Conservation (phyloP, 2,113 vertebrate genomes). For the Neodon shergylaensis region DNA sequence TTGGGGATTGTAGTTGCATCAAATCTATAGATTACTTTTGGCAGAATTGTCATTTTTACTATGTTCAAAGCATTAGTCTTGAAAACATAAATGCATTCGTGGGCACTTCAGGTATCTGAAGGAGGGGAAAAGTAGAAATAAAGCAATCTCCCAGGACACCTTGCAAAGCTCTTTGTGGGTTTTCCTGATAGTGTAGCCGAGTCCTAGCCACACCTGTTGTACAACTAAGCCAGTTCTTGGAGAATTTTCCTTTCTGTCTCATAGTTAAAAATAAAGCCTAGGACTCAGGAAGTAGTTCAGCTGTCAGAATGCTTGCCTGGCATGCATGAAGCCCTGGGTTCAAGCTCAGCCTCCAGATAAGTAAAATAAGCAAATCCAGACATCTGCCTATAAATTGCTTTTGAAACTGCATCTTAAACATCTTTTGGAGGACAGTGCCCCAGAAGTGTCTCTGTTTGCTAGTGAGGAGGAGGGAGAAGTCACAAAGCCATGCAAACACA, state of each 20-base stretch:
- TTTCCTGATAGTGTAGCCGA: neutral
- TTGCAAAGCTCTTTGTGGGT: neutral
- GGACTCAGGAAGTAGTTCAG: neutral
- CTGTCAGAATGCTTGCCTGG: neutral
- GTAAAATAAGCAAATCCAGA: neutral
- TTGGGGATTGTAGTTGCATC: neutral
- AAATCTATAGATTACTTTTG: neutral
- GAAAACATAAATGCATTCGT: neutral
- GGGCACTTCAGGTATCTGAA: neutral
- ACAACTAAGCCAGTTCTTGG: neutral
- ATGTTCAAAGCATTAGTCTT: slow-evolving; percentile 7
- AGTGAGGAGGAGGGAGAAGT: neutral
- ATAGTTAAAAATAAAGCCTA: slow-evolving; percentile 16
- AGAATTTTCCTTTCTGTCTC: slow-evolving; percentile 9
- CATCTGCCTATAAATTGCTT: neutral
- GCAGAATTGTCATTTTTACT: neutral
- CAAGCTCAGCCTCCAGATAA: neutral
- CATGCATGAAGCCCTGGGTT: neutral
- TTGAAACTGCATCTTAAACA: neutral
- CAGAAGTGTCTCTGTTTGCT: slow-evolving; percentile 7
- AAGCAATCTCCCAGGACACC: neutral
- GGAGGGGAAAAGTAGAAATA: neutral
- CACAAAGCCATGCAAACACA: neutral
- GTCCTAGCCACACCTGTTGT: neutral
- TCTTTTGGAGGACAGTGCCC: neutral